Conservation (phyloP, 2,113 vertebrate genomes). For the Neogobius melanostomus region DNA sequence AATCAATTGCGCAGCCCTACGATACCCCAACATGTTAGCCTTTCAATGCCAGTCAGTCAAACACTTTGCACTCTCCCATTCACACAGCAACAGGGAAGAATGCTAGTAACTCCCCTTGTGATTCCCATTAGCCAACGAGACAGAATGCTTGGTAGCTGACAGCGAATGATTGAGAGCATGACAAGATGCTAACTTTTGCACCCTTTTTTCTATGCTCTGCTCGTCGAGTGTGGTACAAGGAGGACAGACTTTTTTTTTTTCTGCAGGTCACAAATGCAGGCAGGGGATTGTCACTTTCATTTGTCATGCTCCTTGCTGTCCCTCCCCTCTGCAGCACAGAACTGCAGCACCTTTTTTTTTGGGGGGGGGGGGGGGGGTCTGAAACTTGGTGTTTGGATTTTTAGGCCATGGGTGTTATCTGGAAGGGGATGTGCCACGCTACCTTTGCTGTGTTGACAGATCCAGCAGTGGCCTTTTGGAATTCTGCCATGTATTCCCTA, state of each 20-base stretch:
- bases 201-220: constrained; percentile 2
- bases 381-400: constrained; percentile 12
- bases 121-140: constrained; percentile 60
- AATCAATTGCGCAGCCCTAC: background rate
- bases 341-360: background rate
- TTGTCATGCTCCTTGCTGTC: constrained; percentile 15
- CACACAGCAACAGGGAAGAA: constrained; percentile 1
- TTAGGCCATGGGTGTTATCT: background rate
- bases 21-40: background rate
- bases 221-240: constrained; percentile 1
- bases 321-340: background rate
- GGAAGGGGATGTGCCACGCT: background rate
- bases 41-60: constrained; percentile 21
- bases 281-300: constrained; percentile 19
- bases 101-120: constrained; percentile 55
- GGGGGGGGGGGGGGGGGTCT: too few relatives aligned
- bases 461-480: background rate
- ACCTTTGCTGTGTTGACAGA: background rate
- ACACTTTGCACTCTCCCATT: background rate
- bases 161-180: constrained; percentile 38
- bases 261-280: constrained; percentile 18
- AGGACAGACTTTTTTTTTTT: background rate
- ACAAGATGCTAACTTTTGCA: constrained; percentile 8
- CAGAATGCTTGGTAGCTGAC: constrained; percentile 54
- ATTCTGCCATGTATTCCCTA: background rate